Conservation (phyloP, 2,113 vertebrate genomes). For the Cololabis saira region DNA sequence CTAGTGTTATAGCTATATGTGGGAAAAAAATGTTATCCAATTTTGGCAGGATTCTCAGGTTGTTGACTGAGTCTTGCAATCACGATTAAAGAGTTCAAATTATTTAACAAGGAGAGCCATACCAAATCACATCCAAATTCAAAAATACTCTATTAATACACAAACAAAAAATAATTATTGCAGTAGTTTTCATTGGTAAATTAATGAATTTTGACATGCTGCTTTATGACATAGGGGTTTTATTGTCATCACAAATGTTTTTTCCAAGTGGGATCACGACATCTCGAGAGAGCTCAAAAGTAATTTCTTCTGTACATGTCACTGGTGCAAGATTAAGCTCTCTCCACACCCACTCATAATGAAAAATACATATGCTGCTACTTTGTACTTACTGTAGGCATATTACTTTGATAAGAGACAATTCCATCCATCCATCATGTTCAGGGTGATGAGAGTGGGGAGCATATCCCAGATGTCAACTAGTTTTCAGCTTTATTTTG, state of each 20-base stretch:
- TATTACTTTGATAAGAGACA: too few species aligned
- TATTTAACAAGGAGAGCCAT: slow-evolving; percentile 10
- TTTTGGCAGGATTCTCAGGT: too few species aligned
- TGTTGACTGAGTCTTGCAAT: neutral
- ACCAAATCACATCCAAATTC: slow-evolving; percentile 5
- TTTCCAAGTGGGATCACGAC: slow-evolving; percentile 32
- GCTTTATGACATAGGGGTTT: slow-evolving; percentile 23
- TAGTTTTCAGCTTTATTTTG: too few species aligned
- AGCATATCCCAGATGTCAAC: too few species aligned
- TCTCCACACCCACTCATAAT: neutral
- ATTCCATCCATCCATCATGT: too few species aligned
- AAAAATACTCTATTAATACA: too few species aligned
- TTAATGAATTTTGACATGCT: neutral
- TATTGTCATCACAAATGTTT: slow-evolving; percentile 40
- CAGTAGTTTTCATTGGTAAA: neutral
- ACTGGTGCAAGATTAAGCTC: neutral
- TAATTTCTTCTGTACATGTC: slow-evolving; percentile 14
- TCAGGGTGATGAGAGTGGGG: too few species aligned
- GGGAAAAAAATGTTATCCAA: neutral
- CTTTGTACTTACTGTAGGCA: too few species aligned
- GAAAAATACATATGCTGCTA: neutral
- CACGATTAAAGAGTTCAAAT: neutral
- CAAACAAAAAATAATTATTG: too few species aligned
- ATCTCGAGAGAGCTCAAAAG: slow-evolving; percentile 13
- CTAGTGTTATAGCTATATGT: neutral